Percentiles rank a stretch among this genome's conserved stretches.
Conservation (phyloP, 2,113 vertebrate species). For the Dicaeum eximium region DNA sequence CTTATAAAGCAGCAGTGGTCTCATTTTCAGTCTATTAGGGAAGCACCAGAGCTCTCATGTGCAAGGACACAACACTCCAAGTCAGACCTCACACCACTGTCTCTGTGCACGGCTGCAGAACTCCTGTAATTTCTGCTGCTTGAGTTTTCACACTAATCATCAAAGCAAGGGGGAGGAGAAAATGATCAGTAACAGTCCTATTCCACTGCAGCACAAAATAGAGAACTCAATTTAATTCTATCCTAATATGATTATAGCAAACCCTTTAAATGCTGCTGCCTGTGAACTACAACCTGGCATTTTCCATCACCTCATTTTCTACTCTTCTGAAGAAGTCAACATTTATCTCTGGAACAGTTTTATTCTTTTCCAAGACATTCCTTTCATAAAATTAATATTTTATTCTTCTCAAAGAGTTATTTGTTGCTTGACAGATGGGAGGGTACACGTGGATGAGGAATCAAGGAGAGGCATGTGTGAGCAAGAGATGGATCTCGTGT, state of each 20-base stretch:
- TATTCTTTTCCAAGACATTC: background rate
- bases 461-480: background rate
- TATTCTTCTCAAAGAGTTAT: background rate
- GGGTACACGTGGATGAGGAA: background rate
- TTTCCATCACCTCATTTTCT: slow-evolving; percentile 51
- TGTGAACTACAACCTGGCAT: slow-evolving; percentile 53
- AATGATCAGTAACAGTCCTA: slow-evolving; percentile 28
- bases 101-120: background rate
- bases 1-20: slow-evolving; percentile 71
- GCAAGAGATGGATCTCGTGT: background rate
- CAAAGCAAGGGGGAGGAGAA: slow-evolving; percentile 48
- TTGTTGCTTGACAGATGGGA: background rate
- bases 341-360: background rate
- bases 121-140: background rate
- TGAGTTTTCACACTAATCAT: slow-evolving; percentile 15
- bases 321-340: background rate
- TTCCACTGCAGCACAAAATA: slow-evolving; percentile 48
- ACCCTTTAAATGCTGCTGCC: slow-evolving; percentile 60
- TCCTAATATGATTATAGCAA: slow-evolving; percentile 68
- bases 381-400: background rate
- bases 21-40: slow-evolving; percentile 76
- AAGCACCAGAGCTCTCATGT: slow-evolving; percentile 70
- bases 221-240: slow-evolving; percentile 49
- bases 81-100: slow-evolving; percentile 20
- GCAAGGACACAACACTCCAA: slow-evolving; percentile 66